Conservation (phyloP, 2,113 vertebrate species). For the Felis chaus region DNA sequence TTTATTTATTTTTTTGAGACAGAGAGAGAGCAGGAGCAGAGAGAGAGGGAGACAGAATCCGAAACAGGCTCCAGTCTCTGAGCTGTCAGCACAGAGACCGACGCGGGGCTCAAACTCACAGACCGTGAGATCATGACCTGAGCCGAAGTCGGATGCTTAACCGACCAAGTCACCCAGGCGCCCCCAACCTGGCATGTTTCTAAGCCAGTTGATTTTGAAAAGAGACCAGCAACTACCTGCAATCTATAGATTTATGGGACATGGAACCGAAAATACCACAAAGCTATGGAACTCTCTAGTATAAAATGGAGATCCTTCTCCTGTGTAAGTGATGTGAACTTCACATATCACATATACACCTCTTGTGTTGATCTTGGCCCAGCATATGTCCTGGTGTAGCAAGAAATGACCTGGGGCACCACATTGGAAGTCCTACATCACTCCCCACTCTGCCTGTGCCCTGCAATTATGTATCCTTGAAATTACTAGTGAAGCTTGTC, state of each 20-base stretch:
- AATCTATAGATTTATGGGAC: not conserved
- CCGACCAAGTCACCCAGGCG: too few species aligned
- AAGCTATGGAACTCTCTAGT: not conserved
- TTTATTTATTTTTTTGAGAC: too few species aligned
- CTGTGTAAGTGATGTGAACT: not conserved
- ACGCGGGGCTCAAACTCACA: too few species aligned
- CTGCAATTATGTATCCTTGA: not conserved
- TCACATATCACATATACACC: not conserved
- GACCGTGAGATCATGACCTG: too few species aligned
- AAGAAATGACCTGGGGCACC: not conserved
- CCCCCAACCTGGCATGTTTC: not conserved
- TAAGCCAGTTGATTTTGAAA: constrained; percentile 38
- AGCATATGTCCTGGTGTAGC: not conserved
- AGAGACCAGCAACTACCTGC: not conserved
- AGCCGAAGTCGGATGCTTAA: too few species aligned
- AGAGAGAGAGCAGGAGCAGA: too few species aligned
- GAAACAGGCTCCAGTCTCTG: too few species aligned
- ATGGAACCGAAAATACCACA: not conserved
- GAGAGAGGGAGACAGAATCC: too few species aligned
- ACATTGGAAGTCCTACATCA: not conserved
- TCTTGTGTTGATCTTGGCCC: not conserved
- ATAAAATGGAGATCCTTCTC: not conserved
- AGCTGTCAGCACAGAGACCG: too few species aligned
- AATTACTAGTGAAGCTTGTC: not conserved
- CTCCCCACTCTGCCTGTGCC: not conserved